Evolutionary conservation across 2,113 vertebrate genomes (phyloP).

Genomic region (Hipposideros armiger): DNA sequence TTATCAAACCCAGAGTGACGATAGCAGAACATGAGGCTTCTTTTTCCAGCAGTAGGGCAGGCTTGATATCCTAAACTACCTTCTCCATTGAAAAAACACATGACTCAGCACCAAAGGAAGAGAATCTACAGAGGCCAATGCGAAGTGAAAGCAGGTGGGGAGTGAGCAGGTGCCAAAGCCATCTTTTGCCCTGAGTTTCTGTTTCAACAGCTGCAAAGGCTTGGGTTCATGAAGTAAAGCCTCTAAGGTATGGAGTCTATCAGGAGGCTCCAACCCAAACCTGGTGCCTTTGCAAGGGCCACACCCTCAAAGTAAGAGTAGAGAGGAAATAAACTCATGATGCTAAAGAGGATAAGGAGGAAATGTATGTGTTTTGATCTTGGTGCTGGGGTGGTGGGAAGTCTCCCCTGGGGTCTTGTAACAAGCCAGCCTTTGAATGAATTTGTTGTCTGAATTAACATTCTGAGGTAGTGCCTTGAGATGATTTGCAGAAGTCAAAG

Average conservation of each 20-base stretch:
- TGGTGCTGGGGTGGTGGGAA: neutral
- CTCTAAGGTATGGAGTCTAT: neutral
- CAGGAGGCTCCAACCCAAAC: neutral
- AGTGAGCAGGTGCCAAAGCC: neutral
- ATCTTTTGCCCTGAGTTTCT: neutral
- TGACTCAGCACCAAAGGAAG: neutral
- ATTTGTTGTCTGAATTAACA: neutral
- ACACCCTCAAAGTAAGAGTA: neutral
- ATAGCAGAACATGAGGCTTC: neutral
- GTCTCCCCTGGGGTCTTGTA: neutral
- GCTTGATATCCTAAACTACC: neutral
- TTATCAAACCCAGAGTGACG: slow-evolving; percentile 56
- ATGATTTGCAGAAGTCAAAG: neutral
- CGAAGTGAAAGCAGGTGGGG: slow-evolving; percentile 14
- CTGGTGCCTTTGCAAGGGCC: neutral
- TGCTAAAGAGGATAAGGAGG: neutral
- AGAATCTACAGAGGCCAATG: neutral
- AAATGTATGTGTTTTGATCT: neutral
- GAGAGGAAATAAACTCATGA: neutral
- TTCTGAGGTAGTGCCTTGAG: neutral
- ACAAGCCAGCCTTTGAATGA: neutral
- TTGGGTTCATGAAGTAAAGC: neutral
- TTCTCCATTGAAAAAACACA: neutral
- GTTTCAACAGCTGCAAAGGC: neutral
- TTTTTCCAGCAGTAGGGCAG: slow-evolving; percentile 29